These are phyloP conservation scores for Luscinia luscinia DNA, from an alignment of 2,797 vertebrate genomes.

Conservation along the genomic window DNA sequence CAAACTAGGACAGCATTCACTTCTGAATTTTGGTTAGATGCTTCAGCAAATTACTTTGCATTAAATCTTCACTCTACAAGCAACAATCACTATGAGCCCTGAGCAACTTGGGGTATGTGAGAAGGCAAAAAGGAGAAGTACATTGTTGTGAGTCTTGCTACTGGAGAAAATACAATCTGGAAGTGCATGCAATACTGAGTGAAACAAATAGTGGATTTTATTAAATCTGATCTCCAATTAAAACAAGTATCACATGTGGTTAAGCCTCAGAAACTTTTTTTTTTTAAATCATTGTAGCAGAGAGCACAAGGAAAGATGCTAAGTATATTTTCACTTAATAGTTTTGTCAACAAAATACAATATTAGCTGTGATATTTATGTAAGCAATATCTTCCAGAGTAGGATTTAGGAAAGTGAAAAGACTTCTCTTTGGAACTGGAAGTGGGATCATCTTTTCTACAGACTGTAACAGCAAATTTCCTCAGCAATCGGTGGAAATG, in stretches of 20 bases:
- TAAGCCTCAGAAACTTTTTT: not conserved
- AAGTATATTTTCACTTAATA: not conserved
- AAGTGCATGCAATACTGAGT: not conserved
- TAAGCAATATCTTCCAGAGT: not conserved
- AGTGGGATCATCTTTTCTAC: not conserved
- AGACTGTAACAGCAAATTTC: not conserved
- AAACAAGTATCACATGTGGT: constrained; percentile 7
- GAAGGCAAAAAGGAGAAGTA: not conserved
- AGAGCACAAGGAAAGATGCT: not conserved
- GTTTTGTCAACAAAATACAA: constrained; percentile 27
- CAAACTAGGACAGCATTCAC: not conserved
- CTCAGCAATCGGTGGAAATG: not conserved
- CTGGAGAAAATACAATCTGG: not conserved
- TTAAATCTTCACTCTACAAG: not conserved
- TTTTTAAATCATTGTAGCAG: not conserved
- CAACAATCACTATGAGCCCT: not conserved
- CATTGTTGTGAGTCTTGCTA: not conserved
- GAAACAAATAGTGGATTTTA: constrained; percentile 10
- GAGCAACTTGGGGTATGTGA: not conserved
- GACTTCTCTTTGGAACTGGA: not conserved
- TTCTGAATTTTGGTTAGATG: not conserved
- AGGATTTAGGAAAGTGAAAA: not conserved
- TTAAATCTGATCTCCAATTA: constrained; percentile 20
- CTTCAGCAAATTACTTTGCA: not conserved
- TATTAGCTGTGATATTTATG: constrained; percentile 31